phyloP scores from a whole-genome alignment of 2,888 invertebrate genomes.

The Dendrolimus houi region DNA sequence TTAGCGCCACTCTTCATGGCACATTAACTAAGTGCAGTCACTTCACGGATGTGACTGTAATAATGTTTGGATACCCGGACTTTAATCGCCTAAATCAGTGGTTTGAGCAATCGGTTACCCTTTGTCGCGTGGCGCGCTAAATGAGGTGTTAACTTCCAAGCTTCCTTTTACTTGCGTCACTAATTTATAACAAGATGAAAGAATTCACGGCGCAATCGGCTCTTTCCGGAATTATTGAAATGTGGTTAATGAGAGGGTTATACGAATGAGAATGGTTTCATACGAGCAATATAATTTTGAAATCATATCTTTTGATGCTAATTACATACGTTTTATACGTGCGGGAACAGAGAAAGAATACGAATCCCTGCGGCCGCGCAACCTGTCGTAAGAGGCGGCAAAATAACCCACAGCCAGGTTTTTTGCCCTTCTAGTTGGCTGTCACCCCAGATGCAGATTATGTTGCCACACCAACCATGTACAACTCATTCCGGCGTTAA shows the following conservation, averaged over 20 bases:
- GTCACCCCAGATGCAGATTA: no score
- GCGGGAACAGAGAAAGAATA: no score
- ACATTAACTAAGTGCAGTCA: slow-evolving; percentile 37
- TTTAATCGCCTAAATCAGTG: slow-evolving; percentile 25
- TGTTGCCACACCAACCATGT: no score
- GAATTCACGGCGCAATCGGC: not conserved
- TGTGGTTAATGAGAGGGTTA: not conserved
- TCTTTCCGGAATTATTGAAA: not conserved
- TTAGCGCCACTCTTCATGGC: slow-evolving; percentile 33
- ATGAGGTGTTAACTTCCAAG: slow-evolving; percentile 45
- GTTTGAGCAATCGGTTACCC: slow-evolving; percentile 42
- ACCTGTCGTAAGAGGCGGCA: no score
- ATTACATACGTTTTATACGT: no score
- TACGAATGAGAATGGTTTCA: no score
- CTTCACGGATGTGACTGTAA: slow-evolving; percentile 40
- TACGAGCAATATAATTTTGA: no score
- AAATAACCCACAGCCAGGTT: no score
- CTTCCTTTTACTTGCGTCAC: slow-evolving; percentile 31
- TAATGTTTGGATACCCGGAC: slow-evolving; percentile 33
- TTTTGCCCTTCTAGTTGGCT: no score
- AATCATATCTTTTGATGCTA: no score
- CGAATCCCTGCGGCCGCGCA: no score
- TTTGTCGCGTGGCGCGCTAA: slow-evolving; percentile 44
- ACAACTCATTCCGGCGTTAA: no score
- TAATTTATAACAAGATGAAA: slow-evolving; percentile 23